Evolutionary conservation across 37 sponge, comb jelly and placozoan genomes (phyloP).

Genomic region (Tethya wilhelma): DNA sequence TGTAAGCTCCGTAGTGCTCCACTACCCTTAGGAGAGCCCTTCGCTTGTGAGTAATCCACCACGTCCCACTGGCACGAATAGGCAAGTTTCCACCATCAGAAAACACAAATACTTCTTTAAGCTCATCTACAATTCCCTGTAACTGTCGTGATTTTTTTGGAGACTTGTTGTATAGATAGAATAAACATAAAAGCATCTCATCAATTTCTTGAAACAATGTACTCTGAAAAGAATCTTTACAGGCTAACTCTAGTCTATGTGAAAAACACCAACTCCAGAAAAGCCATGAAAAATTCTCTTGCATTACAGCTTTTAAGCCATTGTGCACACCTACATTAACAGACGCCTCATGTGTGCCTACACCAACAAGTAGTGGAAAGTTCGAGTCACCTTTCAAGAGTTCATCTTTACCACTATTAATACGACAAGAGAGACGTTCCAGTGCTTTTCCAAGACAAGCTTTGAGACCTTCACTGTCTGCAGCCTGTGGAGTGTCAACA

Average conservation of each 20-base stretch:
- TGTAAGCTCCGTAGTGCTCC: slow-evolving; percentile 59
- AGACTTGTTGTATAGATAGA: slow-evolving; percentile 49
- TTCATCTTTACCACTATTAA: slow-evolving; percentile 39
- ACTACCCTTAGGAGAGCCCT: slow-evolving; percentile 41
- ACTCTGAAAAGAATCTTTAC: slow-evolving; percentile 57
- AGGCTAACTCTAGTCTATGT: slow-evolving; percentile 60
- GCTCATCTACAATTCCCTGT: slow-evolving; percentile 23
- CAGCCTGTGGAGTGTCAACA: slow-evolving; percentile 10
- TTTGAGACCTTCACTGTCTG: slow-evolving; percentile 58
- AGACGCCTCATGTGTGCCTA: no score
- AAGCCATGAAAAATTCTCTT: slow-evolving; percentile 34
- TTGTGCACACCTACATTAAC: slow-evolving; percentile 52
- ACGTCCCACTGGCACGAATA: slow-evolving; percentile 37
- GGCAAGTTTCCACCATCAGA: slow-evolving; percentile 36
- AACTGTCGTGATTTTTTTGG: slow-evolving; percentile 56
- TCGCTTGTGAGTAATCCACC: slow-evolving; percentile 60
- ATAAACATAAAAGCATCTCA: slow-evolving; percentile 69
- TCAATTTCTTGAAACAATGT: slow-evolving; percentile 22
- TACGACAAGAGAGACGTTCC: slow-evolving; percentile 16
- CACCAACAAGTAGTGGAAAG: slow-evolving; percentile 48
- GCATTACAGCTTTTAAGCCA: slow-evolving; percentile 50
- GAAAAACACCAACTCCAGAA: slow-evolving; percentile 68
- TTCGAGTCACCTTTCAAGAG: neutral
- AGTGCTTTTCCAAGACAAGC: slow-evolving; percentile 41
- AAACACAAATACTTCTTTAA: slow-evolving; percentile 43